Evolutionary conservation across 2,113 vertebrate species (phyloP).

Genomic region (Xenopus laevis): DNA sequence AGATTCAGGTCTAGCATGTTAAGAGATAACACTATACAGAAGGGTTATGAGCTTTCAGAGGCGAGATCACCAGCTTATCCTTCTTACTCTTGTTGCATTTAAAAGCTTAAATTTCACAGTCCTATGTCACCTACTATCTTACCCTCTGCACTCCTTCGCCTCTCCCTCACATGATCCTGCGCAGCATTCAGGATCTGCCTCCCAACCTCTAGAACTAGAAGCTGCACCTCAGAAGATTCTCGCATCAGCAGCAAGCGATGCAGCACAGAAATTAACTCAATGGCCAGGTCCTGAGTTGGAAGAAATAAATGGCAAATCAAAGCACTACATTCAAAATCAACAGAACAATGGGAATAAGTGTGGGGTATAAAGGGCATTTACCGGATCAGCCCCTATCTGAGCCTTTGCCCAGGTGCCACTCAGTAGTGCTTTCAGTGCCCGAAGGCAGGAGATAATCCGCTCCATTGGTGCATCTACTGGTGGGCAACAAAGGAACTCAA

Average conservation of each 20-base stretch:
- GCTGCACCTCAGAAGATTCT: slow-evolving; percentile 76
- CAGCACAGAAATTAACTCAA: slow-evolving; percentile 84
- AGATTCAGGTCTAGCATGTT: too few relatives aligned
- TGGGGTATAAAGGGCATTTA: slow-evolving; percentile 49
- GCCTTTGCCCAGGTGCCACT: slow-evolving; percentile 81
- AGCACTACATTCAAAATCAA: too few relatives aligned
- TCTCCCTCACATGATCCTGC: slow-evolving; percentile 86
- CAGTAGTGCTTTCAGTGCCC: slow-evolving; percentile 76
- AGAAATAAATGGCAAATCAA: slow-evolving; percentile 23
- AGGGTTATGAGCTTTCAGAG: too few relatives aligned
- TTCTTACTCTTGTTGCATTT: too few relatives aligned
- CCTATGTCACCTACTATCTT: slow-evolving; percentile 1
- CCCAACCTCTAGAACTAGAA: slow-evolving; percentile 80
- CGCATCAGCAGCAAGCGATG: slow-evolving; percentile 88
- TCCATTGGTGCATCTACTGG: slow-evolving; percentile 83
- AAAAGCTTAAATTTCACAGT: too few relatives aligned
- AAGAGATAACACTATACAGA: too few relatives aligned
- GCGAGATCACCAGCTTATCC: background rate
- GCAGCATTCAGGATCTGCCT: slow-evolving; percentile 77
- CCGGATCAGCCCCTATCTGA: slow-evolving; percentile 87
- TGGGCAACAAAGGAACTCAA: slow-evolving; percentile 90
- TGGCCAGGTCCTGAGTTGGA: slow-evolving; percentile 72
- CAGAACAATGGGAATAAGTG: too few relatives aligned
- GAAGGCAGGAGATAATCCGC: slow-evolving; percentile 82
- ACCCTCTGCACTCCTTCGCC: slow-evolving; percentile 90